Conservation (phyloP, 2,888 invertebrate species). For the Nomada hirtipes region DNA sequence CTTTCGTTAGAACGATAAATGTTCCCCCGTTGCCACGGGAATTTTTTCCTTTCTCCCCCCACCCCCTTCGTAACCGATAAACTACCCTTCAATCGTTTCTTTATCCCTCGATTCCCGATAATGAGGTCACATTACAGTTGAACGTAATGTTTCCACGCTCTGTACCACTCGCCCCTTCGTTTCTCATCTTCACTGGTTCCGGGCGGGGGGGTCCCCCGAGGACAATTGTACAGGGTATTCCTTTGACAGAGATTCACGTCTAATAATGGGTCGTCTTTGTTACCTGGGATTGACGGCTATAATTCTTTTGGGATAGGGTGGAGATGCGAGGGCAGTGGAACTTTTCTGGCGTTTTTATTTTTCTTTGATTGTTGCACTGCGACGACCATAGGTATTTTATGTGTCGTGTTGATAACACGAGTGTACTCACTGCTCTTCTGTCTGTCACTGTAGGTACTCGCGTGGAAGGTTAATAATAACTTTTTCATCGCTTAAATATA, state of each 20-base stretch:
- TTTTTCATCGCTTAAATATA: too few species aligned
- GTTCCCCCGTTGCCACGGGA: slow-evolving; percentile 41
- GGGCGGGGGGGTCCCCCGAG: too few species aligned
- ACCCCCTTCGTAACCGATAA: slow-evolving; percentile 28
- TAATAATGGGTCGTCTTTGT: not conserved
- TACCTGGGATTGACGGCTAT: not conserved
- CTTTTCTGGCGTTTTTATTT: too few species aligned
- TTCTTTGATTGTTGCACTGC: too few species aligned
- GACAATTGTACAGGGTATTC: not conserved
- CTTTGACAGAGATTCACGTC: not conserved
- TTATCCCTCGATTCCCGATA: slow-evolving; percentile 48
- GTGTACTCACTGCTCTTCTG: too few species aligned
- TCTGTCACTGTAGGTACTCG: too few species aligned
- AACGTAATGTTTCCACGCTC: slow-evolving; percentile 24
- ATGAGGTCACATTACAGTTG: slow-evolving; percentile 32
- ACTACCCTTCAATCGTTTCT: slow-evolving; percentile 47
- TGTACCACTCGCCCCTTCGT: not conserved
- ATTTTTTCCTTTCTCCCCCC: slow-evolving; percentile 3
- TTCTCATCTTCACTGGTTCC: not conserved
- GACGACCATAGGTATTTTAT: too few species aligned
- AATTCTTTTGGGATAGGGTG: too few species aligned
- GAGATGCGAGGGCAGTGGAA: too few species aligned
- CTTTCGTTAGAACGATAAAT: slow-evolving; percentile 53
- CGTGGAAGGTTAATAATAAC: too few species aligned
- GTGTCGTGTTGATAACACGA: too few species aligned